Evolutionary conservation across 2,888 invertebrate genomes (phyloP), one percentile per base, ranked within the genome.

Genomic region (Oegoconia quadripuncta): DNA sequence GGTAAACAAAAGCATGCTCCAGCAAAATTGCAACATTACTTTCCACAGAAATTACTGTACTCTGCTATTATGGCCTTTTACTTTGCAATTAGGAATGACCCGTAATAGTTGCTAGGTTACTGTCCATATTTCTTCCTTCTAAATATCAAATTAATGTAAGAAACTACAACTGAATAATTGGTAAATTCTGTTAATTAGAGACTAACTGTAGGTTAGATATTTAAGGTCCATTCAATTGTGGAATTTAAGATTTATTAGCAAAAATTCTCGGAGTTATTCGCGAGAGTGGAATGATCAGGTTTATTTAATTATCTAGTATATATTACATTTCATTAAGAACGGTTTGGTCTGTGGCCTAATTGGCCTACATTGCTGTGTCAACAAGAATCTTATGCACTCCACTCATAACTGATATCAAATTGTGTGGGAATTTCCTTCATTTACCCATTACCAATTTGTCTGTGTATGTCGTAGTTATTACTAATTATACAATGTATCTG

Each of bases 321-420:
- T 59, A 60, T 62, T 52, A 53, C 43, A 48, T 44, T 58, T 60
- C 51, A 62, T 63, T 67, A 64, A 34, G 50, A 53, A 41, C 45
- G 44, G 48, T 42, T 50, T 49, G 50, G 53, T 54, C 58, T 56
- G 46, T 52, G 55, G 48, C 32, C 64, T 74, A 74, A 74, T 74
- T 75, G 74, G 61, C 65, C 63, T 59, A 65, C 63, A 75, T 74
- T 63, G 12, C 54, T 57, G 46, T 52, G 31, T 40, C 45, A 35
- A 35, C 16, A 34, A 34, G 30, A 25, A 34, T 27, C 12, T 11
- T 14, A 25, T 36, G 23, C 17, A 33, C 32, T 33, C 28, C 18
- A n/a, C n/a, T n/a, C n/a, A n/a, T 31, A 35, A 25, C 23, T 32
- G 1, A 32, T 12, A 14, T n/a, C 30, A 4, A 4, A 22, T 2